Evolutionary conservation across 1,140 invertebrate species (phyloP).

Genomic region (Tetranychus urticae): DNA sequence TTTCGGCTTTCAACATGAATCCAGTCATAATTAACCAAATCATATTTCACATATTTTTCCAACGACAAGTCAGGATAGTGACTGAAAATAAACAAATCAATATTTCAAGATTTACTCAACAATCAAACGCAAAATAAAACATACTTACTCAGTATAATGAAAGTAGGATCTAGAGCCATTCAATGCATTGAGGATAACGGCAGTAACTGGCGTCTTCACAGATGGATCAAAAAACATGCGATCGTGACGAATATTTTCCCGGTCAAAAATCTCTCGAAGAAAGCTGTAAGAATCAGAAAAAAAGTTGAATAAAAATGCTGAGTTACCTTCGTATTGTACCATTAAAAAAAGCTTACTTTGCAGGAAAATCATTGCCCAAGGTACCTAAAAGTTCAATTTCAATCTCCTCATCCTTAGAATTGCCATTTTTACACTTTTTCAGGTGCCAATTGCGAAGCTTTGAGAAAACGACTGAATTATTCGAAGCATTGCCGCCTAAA

Average conservation of each 20-base stretch:
- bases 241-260: neutral
- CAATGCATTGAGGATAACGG: neutral
- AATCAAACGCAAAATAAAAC: neutral
- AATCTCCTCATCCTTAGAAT: neutral
- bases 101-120: neutral
- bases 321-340: too few species aligned
- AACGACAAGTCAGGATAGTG: neutral
- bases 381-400: neutral
- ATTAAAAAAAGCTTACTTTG: neutral
- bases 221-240: neutral
- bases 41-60: neutral
- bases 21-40: neutral
- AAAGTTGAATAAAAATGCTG: too few species aligned
- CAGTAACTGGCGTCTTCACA: neutral
- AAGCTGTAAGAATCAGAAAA: neutral
- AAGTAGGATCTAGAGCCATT: neutral
- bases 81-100: neutral
- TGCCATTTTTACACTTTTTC: neutral
- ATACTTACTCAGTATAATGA: neutral
- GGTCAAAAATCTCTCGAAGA: neutral
- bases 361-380: neutral
- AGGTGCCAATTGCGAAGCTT: neutral
- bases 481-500: neutral
- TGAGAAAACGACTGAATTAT: neutral
- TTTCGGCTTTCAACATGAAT: neutral